phyloP scores from a whole-genome alignment of 2,113 vertebrate genomes.

The Phalacrocorax pelagicus region DNA sequence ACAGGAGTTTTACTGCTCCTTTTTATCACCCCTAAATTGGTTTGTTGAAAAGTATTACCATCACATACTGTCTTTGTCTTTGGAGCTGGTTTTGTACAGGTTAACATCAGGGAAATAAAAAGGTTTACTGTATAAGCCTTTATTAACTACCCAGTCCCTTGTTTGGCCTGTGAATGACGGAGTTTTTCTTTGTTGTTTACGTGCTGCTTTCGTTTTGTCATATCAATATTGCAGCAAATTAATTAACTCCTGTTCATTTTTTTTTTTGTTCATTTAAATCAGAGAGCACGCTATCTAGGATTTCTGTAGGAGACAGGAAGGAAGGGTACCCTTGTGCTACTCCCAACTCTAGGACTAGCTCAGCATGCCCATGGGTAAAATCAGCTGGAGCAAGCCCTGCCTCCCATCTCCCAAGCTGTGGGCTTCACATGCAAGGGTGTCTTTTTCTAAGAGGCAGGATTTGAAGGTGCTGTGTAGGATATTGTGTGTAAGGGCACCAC shows the following conservation, averaged over 20 bases:
- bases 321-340: neutral
- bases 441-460: neutral
- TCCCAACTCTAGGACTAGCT: neutral
- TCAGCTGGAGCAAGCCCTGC: neutral
- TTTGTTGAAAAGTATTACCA: neutral
- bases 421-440: neutral
- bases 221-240: constrained; percentile 47
- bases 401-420: neutral
- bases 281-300: neutral
- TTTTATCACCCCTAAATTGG: neutral
- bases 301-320: neutral
- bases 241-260: constrained; percentile 32
- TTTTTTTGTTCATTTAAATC: constrained; percentile 12
- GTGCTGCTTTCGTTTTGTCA: constrained; percentile 44
- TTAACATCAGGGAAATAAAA: neutral
- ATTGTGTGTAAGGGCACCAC: fast-evolving
- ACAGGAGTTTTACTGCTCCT: neutral
- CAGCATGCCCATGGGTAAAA: neutral
- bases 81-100: neutral
- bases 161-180: constrained; percentile 31
- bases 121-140: constrained; percentile 12
- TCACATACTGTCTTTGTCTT: neutral
- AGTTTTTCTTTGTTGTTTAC: constrained; percentile 20
- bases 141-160: constrained; percentile 41
- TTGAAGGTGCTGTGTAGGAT: neutral